Evolutionary conservation across 1,140 invertebrate species (phyloP).

Genomic region (Dendrolimus punctatus): DNA sequence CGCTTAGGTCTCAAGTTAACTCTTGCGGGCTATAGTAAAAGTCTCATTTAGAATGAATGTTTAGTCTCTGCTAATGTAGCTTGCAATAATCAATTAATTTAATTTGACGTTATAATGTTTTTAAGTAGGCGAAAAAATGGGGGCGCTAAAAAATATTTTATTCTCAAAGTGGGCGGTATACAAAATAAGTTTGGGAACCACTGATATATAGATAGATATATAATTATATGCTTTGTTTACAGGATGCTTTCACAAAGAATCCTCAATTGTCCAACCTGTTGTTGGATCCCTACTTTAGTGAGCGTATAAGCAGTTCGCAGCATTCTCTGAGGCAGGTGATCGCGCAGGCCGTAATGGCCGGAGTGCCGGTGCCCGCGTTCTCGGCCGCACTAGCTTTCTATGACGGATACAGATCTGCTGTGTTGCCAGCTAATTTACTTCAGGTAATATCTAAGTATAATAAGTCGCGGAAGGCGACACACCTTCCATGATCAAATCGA

Average conservation of each 20-base stretch:
- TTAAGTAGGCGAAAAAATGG: no score
- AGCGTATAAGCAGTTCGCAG: constrained; percentile 87
- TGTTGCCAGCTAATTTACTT: constrained; percentile 92
- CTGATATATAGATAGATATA: no score
- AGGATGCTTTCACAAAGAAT: constrained; percentile 95
- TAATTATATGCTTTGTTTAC: constrained; percentile 1
- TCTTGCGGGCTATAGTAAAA: no score
- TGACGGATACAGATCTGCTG: constrained; percentile 91
- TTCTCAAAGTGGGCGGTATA: no score
- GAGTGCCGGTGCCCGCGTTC: constrained; percentile 94
- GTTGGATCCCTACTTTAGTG: constrained; percentile 94
- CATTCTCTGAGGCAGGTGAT: constrained; percentile 80
- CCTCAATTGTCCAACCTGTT: constrained; percentile 92
- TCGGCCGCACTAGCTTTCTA: constrained; percentile 96
- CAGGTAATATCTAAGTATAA: constrained; percentile 78
- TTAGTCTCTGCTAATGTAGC: no score
- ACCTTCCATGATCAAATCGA: neutral
- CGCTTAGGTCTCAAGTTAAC: no score
- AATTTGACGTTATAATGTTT: no score
- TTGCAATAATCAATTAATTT: no score
- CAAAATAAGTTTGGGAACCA: no score
- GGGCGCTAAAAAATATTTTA: no score
- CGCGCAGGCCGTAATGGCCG: constrained; percentile 77
- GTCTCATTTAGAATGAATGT: no score
- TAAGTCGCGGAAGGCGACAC: no score